Evolutionary conservation across 2,888 invertebrate species (phyloP), one percentile per base, ranked within the genome.

Genomic region (Xestia rhomboidea): DNA sequence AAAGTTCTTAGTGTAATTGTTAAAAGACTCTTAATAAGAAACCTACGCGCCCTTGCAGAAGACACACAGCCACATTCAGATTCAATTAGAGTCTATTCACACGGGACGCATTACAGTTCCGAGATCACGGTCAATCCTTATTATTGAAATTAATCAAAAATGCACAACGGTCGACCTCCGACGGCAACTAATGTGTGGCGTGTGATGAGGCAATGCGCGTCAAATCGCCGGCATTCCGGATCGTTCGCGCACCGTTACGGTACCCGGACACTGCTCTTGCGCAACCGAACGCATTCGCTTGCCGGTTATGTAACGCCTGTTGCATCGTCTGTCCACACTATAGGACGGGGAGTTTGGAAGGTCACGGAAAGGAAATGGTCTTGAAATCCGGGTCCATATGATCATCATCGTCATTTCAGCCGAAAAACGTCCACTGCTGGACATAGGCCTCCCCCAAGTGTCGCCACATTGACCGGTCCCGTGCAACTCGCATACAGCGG

Each of bases 191-290:
- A 91, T 89, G 88, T 90, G 89, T 84, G 81, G 88, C 83, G 80
- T 84, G 82, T 86, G 92, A 91, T 95, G 95, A 92, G 86, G 95
- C 95, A 96, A 95, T 90, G 91, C 93, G 94, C 92, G 90, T 93
- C 95, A 94, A 94, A 95, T 95, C 93, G 92, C 90, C 93, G 92
- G 93, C 95, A 96, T 96, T 95, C 96, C 95, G 94, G 94, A 94
- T 93, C 93, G 95, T 93, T 91, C 93, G 93, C 92, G 92, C 91
- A 94, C 95, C 95, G 96, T 95, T 95, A 95, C 89, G 92, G 89
- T 91, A 95, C 94, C 95, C 95, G 95, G 95, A 95, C 94, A 87
- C 92, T 89, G 90, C 85, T 90, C 90, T 95, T 95, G 94, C 95
- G 95, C 93, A 95, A 95, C 93, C 83, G 87, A 93, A 93, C 94